These are phyloP conservation scores for Lethrus apterus DNA, from an alignment of 1,140 invertebrate genomes.

Conservation along the genomic window DNA sequence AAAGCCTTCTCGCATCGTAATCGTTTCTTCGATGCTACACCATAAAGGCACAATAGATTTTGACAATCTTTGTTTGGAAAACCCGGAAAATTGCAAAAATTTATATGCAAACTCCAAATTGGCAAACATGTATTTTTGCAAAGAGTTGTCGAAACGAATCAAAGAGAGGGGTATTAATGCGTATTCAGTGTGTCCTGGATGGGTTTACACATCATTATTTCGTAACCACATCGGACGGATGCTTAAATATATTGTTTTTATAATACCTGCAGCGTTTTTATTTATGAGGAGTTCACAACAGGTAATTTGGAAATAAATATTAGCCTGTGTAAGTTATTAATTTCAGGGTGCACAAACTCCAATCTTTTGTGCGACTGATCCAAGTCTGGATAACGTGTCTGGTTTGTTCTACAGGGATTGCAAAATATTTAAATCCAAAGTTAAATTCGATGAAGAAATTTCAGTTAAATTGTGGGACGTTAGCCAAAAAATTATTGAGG, in stretches of 20 bases:
- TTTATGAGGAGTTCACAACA: conserved; percentile 66
- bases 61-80: conserved; percentile 57
- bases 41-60: conserved; percentile 62
- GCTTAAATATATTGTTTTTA: conserved; percentile 60
- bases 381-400: conserved; percentile 52
- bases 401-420: conserved; percentile 71
- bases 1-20: conserved; percentile 54
- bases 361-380: conserved; percentile 65
- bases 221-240: conserved; percentile 49
- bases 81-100: conserved; percentile 45
- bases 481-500: conserved; percentile 49
- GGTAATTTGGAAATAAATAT: conserved; percentile 42
- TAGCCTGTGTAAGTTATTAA: neutral
- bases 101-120: conserved; percentile 76
- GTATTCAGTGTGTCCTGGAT: conserved; percentile 75
- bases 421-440: conserved; percentile 54
- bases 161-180: conserved; percentile 57
- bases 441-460: conserved; percentile 51
- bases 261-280: conserved; percentile 59
- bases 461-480: conserved; percentile 63
- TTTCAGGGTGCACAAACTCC: conserved; percentile 66
- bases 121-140: conserved; percentile 64
- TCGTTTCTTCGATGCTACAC: conserved; percentile 48
- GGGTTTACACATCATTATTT: conserved; percentile 71
- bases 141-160: conserved; percentile 52